Conservation (phyloP, 1,140 invertebrate species). For the Macrocentrus cingulum region DNA sequence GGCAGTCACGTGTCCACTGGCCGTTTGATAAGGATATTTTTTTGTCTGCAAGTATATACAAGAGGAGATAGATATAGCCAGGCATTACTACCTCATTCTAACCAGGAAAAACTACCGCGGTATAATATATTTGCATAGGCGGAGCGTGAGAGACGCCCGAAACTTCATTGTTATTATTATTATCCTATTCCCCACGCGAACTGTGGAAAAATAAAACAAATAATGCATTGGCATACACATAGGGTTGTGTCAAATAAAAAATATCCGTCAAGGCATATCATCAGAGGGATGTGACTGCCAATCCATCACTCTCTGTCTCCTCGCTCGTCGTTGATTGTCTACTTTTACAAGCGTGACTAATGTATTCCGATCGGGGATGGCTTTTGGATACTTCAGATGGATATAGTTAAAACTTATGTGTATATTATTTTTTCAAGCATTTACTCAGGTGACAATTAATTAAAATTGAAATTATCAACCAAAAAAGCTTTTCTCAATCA, state of each 20-base stretch:
- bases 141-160: constrained; percentile 30
- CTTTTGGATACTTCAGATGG: too few relatives aligned
- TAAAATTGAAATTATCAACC: too few relatives aligned
- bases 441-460: constrained; percentile 17
- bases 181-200: constrained; percentile 4
- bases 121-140: constrained; percentile 13
- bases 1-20: constrained; percentile 32
- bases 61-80: background rate
- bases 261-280: constrained; percentile 6
- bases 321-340: constrained; percentile 15
- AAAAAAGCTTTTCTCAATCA: background rate
- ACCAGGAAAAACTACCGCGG: background rate
- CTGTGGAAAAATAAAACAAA: constrained; percentile 35
- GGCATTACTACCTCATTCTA: background rate
- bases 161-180: constrained; percentile 39
- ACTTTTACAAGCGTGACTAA: constrained; percentile 42
- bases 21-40: background rate
- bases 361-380: constrained; percentile 30
- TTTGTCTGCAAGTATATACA: background rate
- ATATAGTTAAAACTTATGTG: too few relatives aligned
- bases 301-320: constrained; percentile 38
- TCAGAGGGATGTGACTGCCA: constrained; percentile 30
- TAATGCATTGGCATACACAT: constrained; percentile 6
- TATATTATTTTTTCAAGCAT: background rate
- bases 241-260: constrained; percentile 33